Conservation (phyloP, 2,888 invertebrate genomes). For the Idaea straminata region DNA sequence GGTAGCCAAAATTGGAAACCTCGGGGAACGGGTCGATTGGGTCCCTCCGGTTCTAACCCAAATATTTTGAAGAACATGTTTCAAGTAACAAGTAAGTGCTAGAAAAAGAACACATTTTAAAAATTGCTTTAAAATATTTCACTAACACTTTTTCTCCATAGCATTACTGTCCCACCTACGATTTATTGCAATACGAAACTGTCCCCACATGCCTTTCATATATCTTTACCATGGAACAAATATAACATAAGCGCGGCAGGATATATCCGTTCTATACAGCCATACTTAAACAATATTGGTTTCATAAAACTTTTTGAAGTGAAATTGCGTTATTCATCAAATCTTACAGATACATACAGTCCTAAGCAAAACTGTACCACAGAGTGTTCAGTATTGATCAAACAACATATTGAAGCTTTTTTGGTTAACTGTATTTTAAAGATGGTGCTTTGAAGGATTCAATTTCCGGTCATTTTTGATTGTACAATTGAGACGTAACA, state of each 20-base stretch:
- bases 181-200: slow-evolving; percentile 75
- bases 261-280: slow-evolving; percentile 62
- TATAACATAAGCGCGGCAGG: slow-evolving; percentile 50
- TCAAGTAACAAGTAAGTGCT: slow-evolving; percentile 10
- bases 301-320: slow-evolving; percentile 26
- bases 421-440: not conserved
- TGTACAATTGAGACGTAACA: slow-evolving; percentile 7
- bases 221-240: slow-evolving; percentile 45
- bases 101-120: slow-evolving; percentile 5
- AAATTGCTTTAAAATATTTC: slow-evolving; percentile 3
- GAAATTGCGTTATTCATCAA: slow-evolving; percentile 7
- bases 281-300: slow-evolving; percentile 34
- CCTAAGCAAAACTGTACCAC: not conserved
- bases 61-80: not conserved
- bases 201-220: slow-evolving; percentile 69
- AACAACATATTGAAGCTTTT: not conserved
- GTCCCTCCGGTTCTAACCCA: no score
- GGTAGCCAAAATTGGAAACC: no score
- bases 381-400: slow-evolving; percentile 7
- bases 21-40: no score
- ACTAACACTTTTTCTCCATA: slow-evolving; percentile 31
- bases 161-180: slow-evolving; percentile 54
- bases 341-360: not conserved
- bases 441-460: slow-evolving; percentile 8
- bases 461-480: slow-evolving; percentile 26